These are phyloP conservation scores for Gadus macrocephalus DNA, from an alignment of 2,113 vertebrate species.

Conservation along the genomic window DNA sequence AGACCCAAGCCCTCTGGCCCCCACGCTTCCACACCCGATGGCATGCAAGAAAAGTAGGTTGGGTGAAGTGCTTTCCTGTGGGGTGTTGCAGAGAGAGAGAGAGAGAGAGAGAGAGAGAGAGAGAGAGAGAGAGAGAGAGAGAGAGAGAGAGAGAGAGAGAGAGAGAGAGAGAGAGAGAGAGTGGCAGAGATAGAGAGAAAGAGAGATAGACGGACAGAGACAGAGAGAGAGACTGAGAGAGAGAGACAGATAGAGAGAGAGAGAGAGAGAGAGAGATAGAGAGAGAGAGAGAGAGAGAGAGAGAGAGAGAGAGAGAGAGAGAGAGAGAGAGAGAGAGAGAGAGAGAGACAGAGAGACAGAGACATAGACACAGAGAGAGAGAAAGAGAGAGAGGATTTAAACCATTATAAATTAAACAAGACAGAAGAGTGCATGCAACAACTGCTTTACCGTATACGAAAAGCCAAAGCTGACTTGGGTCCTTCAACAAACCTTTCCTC, in stretches of 20 bases:
- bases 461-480: background rate
- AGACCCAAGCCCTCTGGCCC: background rate
- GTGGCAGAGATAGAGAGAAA: conserved; percentile 1
- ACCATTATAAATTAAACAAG: conserved; percentile 56
- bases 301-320: conserved; percentile 4
- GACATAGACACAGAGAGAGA: conserved; percentile 7
- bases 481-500: conserved; percentile 18
- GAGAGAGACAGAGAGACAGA: conserved; percentile 6
- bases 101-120: conserved; percentile 6
- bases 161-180: conserved; percentile 9
- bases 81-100: background rate
- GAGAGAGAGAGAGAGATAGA: background rate
- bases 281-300: conserved; percentile 7
- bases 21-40: background rate
- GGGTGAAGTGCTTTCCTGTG: background rate
- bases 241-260: conserved; percentile 2
- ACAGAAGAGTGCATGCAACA: conserved; percentile 50
- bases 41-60: background rate
- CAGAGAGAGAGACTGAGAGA: conserved; percentile 5
- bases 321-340: conserved; percentile 7
- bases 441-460: conserved; percentile 42
- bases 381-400: conserved; percentile 5
- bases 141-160: conserved; percentile 3
- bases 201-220: conserved; percentile 6
- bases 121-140: background rate